Base-by-base conservation (phyloP, 2,888 invertebrate genomes). In the Drosophila stalkeri region DNA sequence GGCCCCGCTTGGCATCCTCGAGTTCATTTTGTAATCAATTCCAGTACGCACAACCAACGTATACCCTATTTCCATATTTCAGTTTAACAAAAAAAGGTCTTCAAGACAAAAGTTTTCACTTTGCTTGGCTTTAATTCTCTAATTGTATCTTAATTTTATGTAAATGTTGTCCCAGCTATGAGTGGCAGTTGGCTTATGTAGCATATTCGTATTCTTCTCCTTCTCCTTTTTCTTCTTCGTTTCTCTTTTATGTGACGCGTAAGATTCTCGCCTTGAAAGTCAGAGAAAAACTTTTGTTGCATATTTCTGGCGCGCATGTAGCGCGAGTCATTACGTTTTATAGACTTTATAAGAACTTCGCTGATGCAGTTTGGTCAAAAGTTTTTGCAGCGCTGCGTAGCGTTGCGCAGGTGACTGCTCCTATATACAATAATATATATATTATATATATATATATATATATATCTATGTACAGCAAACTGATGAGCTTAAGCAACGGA, bases 291-390 rank as follows among this genome's bases (percentile, higher is more conserved):
- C 67, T 87, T 80, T 82, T 84, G 84, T 86, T 84, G 85, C 85
- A 85, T 85, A 87, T 82, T 85, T 85, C 72, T 63, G 70, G 82
- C 59, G 77, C 78, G 70, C 82, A 77, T 85, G 87, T 85, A 85
- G 81, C 85, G 76, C 85, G 76, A 85, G 88, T 87, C 87, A 87
- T 85, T 85, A 85, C 87, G 73, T 85, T 85, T 85, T 85, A 85
- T 85, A 85, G 85, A 85, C 85, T 85, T 87, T 85, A 75, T 87
- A 85, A 82, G 85, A 85, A 85, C 65, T 85, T 85, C 80, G 69
- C 57, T 75, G 80, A 82, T 87, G 87, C 85, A 85, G 85, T 81
- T 87, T 72, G 85, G 76, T 73, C 72, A 69, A 85, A 85, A 87
- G 59, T 85, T 87, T 83, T 68, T 57, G 72, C 73, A 57, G 75